Evolutionary conservation across 2,797 vertebrate genomes (phyloP).

Genomic region (Chromis chromis): DNA sequence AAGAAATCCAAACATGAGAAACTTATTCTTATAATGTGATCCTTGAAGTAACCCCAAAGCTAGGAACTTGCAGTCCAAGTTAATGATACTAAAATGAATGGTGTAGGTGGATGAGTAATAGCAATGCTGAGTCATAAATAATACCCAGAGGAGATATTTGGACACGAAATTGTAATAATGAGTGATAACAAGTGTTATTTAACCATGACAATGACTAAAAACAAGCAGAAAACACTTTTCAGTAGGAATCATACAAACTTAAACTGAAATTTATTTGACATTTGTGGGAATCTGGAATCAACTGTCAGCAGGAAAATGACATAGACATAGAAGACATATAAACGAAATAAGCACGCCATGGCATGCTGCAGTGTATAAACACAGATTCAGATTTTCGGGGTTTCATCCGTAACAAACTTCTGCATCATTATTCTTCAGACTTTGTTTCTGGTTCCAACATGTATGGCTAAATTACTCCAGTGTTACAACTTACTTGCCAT

Average conservation of each 20-base stretch:
- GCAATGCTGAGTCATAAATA: constrained; percentile 43
- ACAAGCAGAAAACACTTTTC: background rate
- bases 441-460: too few species aligned
- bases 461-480: too few species aligned
- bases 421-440: too few species aligned
- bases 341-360: too few species aligned
- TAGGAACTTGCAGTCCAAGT: constrained; percentile 8
- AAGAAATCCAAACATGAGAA: background rate
- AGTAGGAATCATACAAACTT: background rate
- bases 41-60: constrained; percentile 8
- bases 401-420: too few species aligned
- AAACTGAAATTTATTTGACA: background rate
- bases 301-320: background rate
- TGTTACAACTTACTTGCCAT: too few species aligned
- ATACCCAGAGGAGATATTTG: constrained; percentile 14
- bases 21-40: background rate
- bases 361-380: too few species aligned
- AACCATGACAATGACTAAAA: background rate
- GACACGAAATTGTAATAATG: constrained; percentile 19
- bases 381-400: too few species aligned
- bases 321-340: too few species aligned
- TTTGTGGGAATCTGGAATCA: background rate
- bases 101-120: constrained; percentile 34
- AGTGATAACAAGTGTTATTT: constrained; percentile 16
- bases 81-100: constrained; percentile 21